Conservation (phyloP, 1,140 invertebrate species). For the Pseudomyrmex flavicornis region DNA sequence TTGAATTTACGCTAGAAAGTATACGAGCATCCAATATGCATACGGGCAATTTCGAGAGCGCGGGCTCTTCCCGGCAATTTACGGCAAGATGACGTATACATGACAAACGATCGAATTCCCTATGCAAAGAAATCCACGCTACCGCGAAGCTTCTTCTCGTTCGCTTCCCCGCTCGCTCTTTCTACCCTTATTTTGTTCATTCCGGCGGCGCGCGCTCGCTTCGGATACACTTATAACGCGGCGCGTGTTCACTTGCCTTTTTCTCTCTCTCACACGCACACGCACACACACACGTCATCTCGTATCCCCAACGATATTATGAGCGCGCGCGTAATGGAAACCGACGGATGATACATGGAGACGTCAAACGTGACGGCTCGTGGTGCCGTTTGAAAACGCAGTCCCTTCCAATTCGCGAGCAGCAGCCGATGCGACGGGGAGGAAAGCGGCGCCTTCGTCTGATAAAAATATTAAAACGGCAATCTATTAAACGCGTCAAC, state of each 20-base stretch:
- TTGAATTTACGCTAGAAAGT: constrained; percentile 59
- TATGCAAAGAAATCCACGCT: constrained; percentile 78
- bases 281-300: constrained; percentile 59
- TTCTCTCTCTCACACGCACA: background rate
- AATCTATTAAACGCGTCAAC: constrained; percentile 55
- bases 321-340: constrained; percentile 77
- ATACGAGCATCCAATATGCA: constrained; percentile 63
- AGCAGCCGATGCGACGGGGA: constrained; percentile 9
- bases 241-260: constrained; percentile 49
- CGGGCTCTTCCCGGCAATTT: constrained; percentile 76
- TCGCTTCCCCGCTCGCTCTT: constrained; percentile 2
- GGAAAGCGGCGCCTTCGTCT: constrained; percentile 14
- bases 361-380: constrained; percentile 77
- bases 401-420: constrained; percentile 45
- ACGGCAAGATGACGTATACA: constrained; percentile 82
- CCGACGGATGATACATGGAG: constrained; percentile 82
- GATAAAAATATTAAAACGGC: constrained; percentile 52
- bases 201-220: constrained; percentile 67
- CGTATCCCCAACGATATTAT: constrained; percentile 78
- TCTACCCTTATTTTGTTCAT: constrained; percentile 33
- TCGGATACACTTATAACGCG: constrained; percentile 80
- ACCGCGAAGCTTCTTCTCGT: constrained; percentile 62
- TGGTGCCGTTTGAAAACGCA: constrained; percentile 57
- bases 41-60: constrained; percentile 79
- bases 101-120: constrained; percentile 84